These are phyloP conservation scores for Odocoileus hemionus DNA, from an alignment of 2,113 vertebrate genomes.

Conservation along the genomic window DNA sequence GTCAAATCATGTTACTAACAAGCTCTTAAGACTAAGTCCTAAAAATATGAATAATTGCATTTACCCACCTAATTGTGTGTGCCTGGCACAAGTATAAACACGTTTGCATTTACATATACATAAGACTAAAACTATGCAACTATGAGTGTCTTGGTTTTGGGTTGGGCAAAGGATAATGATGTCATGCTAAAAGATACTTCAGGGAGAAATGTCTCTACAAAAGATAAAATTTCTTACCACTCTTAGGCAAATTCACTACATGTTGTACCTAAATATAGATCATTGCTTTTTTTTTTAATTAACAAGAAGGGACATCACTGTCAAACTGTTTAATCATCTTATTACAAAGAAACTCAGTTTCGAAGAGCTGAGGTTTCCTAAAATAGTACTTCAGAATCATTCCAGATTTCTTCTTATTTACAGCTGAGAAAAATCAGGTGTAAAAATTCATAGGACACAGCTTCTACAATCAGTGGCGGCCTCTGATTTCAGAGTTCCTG, in stretches of 20 bases:
- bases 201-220: background rate
- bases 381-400: background rate
- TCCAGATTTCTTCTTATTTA: background rate
- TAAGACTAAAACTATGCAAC: background rate
- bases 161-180: background rate
- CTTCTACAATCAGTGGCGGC: background rate
- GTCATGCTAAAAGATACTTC: background rate
- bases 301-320: background rate
- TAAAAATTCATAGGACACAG: background rate
- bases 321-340: slow-evolving; percentile 1
- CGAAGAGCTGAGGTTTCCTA: background rate
- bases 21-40: background rate
- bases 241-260: background rate
- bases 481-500: background rate
- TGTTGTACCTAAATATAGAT: background rate
- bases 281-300: background rate
- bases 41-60: background rate
- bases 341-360: background rate
- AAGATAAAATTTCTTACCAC: background rate
- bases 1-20: slow-evolving; percentile 2
- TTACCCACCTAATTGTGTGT: background rate
- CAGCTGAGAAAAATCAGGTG: background rate
- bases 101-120: background rate
- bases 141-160: background rate
- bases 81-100: background rate